Percentiles rank a stretch among this genome's conserved stretches.
phyloP scores from a whole-genome alignment of 2,113 vertebrate species.

The Holacanthus passer region DNA sequence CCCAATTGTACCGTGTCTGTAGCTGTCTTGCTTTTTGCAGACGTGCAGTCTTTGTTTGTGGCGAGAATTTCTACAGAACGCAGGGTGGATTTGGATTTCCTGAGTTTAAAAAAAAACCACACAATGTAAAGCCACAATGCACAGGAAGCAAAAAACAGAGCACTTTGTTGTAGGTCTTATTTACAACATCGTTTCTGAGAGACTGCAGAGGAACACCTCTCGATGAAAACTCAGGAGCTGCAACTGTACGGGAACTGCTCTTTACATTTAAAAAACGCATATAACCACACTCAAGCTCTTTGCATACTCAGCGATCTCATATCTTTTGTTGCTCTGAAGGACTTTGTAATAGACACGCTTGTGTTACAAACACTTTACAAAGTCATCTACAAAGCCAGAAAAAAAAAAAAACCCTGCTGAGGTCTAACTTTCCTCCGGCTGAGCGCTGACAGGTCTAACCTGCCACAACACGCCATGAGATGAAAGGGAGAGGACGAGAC shows the following conservation, averaged over 20 bases:
- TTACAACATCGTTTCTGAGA: background rate
- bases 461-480: slow-evolving; percentile 16
- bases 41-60: background rate
- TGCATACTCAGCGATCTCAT: background rate
- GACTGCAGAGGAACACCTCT: background rate
- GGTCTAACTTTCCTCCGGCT: background rate
- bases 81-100: background rate
- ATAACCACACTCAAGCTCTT: background rate
- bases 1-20: background rate
- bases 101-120: background rate
- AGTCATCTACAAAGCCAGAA: background rate
- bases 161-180: background rate
- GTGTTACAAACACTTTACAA: background rate
- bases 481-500: background rate
- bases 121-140: background rate
- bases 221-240: background rate
- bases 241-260: background rate
- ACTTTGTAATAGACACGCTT: background rate
- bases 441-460: background rate
- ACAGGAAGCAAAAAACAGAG: background rate
- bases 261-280: background rate
- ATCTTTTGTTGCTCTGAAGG: background rate
- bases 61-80: background rate
- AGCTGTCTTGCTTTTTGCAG: background rate
- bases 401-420: background rate